Conservation (phyloP, 1,140 invertebrate species). For the Subanguina moxae region DNA sequence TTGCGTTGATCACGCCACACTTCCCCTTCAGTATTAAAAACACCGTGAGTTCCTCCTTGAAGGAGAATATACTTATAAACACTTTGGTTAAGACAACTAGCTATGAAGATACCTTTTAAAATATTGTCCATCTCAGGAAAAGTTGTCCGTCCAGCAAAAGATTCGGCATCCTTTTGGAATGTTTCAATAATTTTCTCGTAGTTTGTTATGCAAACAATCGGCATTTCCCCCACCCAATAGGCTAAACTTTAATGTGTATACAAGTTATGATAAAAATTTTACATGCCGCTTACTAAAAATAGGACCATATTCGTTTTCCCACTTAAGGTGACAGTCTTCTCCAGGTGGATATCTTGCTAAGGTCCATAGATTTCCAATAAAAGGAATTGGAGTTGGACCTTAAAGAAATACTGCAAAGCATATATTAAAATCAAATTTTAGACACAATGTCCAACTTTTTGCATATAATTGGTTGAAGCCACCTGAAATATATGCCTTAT, state of each 20-base stretch:
- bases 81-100: neutral
- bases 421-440: neutral
- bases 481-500: neutral
- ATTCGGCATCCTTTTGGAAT: conserved; percentile 28
- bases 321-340: conserved; percentile 19
- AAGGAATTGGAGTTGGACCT: conserved; percentile 13
- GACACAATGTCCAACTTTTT: neutral
- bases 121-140: conserved; percentile 9
- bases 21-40: conserved; percentile 35
- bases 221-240: conserved; percentile 29
- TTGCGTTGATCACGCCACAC: conserved; percentile 25
- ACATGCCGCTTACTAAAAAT: conserved; percentile 13
- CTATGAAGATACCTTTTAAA: neutral
- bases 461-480: neutral
- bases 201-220: conserved; percentile 25
- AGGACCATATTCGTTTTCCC: conserved; percentile 30
- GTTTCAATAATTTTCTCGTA: conserved; percentile 26
- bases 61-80: neutral
- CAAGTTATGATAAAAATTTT: neutral
- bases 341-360: conserved; percentile 17
- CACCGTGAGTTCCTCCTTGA: conserved; percentile 14
- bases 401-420: conserved; percentile 2
- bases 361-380: conserved; percentile 26
- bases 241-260: too few relatives aligned
- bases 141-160: conserved; percentile 23